Evolutionary conservation across 2,888 invertebrate species (phyloP), one percentile per base, ranked within the genome.

Genomic region (Rhorus exstirpatorius): DNA sequence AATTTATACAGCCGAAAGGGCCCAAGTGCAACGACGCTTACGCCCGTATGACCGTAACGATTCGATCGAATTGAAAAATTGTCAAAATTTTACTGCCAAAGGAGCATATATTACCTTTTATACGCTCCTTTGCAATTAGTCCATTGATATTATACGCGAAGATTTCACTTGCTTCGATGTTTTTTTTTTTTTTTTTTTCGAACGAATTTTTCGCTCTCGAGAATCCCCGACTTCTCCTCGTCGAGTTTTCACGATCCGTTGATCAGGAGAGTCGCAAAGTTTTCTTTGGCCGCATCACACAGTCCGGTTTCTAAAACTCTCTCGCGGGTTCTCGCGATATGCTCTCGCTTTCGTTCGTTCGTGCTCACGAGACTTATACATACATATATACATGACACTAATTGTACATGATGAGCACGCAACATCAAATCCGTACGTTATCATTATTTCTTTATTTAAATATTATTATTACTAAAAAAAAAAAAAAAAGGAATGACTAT

Each of bases 261-360:
- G 65, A 61, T 24, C 51, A 55, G 49, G 53, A 44, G 41, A 38
- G 41, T 70, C 60, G 49, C 14, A 26, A 41, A 35, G 26, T 72
- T 60, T n/a, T 55, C 55, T 24, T 31, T 17, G 70, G 26, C 38
- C 26, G 19, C 68, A 49, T 60, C 12, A 49, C 61, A 49, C 53
- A 84, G 88, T 88, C 89, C 89, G 90, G 88, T 91, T 91, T 91
- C 89, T 89, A 87, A 89, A 89, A 90, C 89, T 90, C 90, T 90
- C 90, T 86, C 88, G 19, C 35, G 85, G 38, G 19, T 72, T 26
- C 58, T 24, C 83, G 81, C n/a, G n/a, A n/a, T n/a, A 55, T 60
- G 84, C 83, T 85, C 81, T 88, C 85, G 81, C 89, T 88, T 89
- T 90, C 89, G 87, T 89, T 83, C 83, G 84, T 38, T 67, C 46